phyloP scores from a whole-genome alignment of 2,113 vertebrate genomes.

The Siphamia tubifer region DNA sequence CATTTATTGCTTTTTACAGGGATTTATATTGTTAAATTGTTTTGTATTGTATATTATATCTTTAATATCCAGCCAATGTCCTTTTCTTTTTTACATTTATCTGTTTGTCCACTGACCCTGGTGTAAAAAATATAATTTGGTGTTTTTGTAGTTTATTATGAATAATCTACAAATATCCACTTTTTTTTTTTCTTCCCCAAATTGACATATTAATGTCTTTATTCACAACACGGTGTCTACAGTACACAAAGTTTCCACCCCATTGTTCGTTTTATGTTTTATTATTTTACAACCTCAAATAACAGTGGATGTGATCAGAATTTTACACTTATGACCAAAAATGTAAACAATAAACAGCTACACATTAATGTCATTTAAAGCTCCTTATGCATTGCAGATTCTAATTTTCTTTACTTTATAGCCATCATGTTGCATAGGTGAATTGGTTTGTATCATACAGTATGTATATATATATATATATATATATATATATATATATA shows the following conservation, averaged over 20 bases:
- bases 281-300: neutral
- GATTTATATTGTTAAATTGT: conserved; percentile 79
- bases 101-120: conserved; percentile 38
- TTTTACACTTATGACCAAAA: neutral
- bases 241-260: conserved; percentile 23
- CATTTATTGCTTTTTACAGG: conserved; percentile 79
- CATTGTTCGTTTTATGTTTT: conserved; percentile 1
- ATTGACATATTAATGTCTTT: conserved; percentile 15
- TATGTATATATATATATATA: too few relatives aligned
- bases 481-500: too few relatives aligned
- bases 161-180: conserved; percentile 6
- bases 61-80: conserved; percentile 68
- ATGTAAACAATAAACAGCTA: neutral
- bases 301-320: conserved; percentile 12
- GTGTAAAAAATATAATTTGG: conserved; percentile 15
- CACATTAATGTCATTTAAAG: neutral
- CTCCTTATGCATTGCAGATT: too few relatives aligned
- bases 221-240: conserved; percentile 73
- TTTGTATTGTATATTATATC: conserved; percentile 79
- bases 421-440: too few relatives aligned
- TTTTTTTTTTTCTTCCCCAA: conserved; percentile 3
- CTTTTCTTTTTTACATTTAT: conserved; percentile 29
- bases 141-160: conserved; percentile 17
- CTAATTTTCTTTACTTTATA: too few relatives aligned
- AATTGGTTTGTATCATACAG: too few relatives aligned